A percentile compares a stretch with the other conserved stretches of the same genome.
Conservation (phyloP, 2,797 vertebrate species). For the Amblyraja radiata region DNA sequence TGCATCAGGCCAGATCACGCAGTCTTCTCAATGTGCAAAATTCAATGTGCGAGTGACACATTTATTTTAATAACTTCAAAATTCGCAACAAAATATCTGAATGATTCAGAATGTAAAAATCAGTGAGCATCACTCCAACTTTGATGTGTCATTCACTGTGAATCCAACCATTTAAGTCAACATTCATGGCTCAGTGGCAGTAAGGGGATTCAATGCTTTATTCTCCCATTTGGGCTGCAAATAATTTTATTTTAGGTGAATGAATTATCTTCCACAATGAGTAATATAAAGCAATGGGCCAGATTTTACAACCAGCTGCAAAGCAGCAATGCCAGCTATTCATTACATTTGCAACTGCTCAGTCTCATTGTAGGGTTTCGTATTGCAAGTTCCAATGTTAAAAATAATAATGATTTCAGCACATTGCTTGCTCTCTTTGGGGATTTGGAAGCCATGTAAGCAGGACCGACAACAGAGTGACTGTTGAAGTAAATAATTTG, state of each 20-base stretch:
- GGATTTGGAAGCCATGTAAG: neutral
- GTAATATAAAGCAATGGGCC: neutral
- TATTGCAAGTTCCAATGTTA: neutral
- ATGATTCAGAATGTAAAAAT: neutral
- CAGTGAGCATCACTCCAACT: neutral
- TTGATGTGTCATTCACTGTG: neutral
- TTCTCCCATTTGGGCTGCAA: neutral
- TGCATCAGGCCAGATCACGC: neutral
- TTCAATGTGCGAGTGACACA: neutral
- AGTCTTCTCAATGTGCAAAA: neutral
- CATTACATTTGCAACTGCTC: neutral
- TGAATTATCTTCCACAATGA: neutral
- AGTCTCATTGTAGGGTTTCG: neutral
- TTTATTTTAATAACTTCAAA: neutral
- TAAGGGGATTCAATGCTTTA: neutral
- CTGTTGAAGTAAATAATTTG: neutral
- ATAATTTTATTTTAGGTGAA: neutral
- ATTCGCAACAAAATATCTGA: neutral
- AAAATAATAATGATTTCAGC: neutral
- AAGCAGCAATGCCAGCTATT: neutral
- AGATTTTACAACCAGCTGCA: neutral
- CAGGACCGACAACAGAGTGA: neutral
- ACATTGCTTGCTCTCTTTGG: neutral
- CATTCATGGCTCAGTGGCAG: neutral
- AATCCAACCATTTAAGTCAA: neutral